These are phyloP conservation scores for Hedya salicella DNA, from an alignment of 2,888 invertebrate genomes.

Conservation along the genomic window DNA sequence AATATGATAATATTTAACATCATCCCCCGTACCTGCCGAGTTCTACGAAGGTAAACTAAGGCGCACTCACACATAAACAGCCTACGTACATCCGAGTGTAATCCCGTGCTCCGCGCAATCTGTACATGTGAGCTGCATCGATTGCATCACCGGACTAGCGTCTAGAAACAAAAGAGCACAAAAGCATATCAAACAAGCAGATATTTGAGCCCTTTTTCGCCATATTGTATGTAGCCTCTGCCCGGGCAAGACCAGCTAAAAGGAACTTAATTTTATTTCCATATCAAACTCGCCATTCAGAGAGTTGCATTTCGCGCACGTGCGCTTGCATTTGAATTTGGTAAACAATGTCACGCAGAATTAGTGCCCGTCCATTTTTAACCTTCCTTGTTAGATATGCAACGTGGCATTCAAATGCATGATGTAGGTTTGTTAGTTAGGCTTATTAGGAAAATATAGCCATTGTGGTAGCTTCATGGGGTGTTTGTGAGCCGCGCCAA, in stretches of 20 bases:
- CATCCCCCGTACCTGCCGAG: no score
- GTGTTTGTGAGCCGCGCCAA: no score
- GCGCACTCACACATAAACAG: no score
- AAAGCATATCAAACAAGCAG: background rate
- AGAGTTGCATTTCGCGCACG: background rate
- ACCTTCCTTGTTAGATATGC: background rate
- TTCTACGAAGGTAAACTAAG: no score
- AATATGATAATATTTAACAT: no score
- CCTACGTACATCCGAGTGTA: no score
- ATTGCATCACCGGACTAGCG: constrained; percentile 14
- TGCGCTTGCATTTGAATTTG: background rate
- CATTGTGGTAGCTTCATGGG: no score
- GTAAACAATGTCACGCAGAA: constrained; percentile 20
- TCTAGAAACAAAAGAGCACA: background rate
- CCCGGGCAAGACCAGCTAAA: constrained; percentile 20
- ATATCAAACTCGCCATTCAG: constrained; percentile 20
- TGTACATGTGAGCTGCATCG: constrained; percentile 19
- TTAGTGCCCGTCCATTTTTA: background rate
- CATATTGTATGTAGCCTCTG: background rate
- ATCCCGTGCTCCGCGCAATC: no score
- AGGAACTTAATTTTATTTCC: constrained; percentile 26
- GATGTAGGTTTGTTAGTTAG: constrained; percentile 1
- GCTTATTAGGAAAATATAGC: no score
- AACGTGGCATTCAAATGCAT: no score
- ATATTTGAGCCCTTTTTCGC: background rate